Conservation (phyloP, 2,888 invertebrate species). For the Acronicta alni region DNA sequence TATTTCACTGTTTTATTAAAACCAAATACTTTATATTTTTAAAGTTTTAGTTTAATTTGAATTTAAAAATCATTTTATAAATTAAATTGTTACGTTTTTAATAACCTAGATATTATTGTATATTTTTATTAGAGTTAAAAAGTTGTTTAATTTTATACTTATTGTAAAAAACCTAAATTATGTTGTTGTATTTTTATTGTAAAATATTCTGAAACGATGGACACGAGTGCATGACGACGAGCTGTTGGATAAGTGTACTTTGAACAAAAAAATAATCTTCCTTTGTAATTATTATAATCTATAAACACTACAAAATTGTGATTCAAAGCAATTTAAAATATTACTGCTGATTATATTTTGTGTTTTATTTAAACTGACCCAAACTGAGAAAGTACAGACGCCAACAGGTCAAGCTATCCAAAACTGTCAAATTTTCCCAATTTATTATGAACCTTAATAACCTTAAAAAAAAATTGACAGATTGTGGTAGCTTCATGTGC, state of each 20-base stretch:
- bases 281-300: slow-evolving; percentile 89
- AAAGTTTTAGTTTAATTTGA: background rate
- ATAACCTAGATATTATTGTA: background rate
- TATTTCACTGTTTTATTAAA: slow-evolving; percentile 13
- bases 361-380: slow-evolving; percentile 70
- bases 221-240: slow-evolving; percentile 67
- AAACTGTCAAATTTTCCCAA: no score
- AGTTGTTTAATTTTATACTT: slow-evolving; percentile 1
- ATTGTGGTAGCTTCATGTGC: no score
- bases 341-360: slow-evolving; percentile 86
- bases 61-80: background rate
- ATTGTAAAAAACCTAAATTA: slow-evolving; percentile 12
- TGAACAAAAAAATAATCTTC: slow-evolving; percentile 84
- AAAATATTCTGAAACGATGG: slow-evolving; percentile 64
- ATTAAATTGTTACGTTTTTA: background rate
- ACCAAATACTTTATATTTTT: background rate
- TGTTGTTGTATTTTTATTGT: slow-evolving; percentile 18
- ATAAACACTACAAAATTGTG: slow-evolving; percentile 89
- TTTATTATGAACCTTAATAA: no score
- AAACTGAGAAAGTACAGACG: no score
- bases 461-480: no score
- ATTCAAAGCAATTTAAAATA: slow-evolving; percentile 89
- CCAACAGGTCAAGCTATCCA: no score
- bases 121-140: background rate
- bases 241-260: slow-evolving; percentile 80